Evolutionary conservation across 2,888 invertebrate genomes (phyloP).

Genomic region (Tholera decimalis): DNA sequence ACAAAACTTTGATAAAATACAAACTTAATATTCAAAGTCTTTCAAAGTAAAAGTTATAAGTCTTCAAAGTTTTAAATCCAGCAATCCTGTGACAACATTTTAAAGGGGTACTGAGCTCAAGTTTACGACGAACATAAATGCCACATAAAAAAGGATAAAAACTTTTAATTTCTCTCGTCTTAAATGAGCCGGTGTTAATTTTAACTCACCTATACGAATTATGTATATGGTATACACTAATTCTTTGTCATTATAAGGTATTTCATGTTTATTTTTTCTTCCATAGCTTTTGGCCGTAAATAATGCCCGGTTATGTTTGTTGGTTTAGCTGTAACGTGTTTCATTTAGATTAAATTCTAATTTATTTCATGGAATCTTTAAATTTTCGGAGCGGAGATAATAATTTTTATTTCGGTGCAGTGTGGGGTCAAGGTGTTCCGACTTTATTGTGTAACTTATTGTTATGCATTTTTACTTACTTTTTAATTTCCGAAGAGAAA

Average conservation of each 20-base stretch:
- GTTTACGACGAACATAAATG: constrained; percentile 89
- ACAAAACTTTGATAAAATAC: constrained; percentile 25
- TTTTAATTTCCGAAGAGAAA: constrained; percentile 16
- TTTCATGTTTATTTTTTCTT: constrained; percentile 77
- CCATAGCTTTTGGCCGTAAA: constrained; percentile 83
- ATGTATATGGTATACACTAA: constrained; percentile 80
- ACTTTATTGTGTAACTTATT: constrained; percentile 58
- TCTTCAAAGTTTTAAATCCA: constrained; percentile 67
- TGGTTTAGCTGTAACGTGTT: constrained; percentile 86
- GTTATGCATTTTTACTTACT: constrained; percentile 6
- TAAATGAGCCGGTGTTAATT: constrained; percentile 90
- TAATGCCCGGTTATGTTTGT: constrained; percentile 86
- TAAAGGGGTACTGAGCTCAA: constrained; percentile 80
- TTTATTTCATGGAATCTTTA: constrained; percentile 80
- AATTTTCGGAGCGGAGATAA: constrained; percentile 65
- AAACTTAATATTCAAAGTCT: constrained; percentile 60
- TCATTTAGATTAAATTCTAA: constrained; percentile 85
- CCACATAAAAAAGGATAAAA: constrained; percentile 90
- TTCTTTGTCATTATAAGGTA: constrained; percentile 86
- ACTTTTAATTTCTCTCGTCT: constrained; percentile 88
- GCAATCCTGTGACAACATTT: constrained; percentile 79
- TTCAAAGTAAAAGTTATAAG: constrained; percentile 65
- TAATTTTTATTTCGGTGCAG: constrained; percentile 67
- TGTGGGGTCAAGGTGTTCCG: constrained; percentile 60
- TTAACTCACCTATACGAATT: constrained; percentile 79